Evolutionary conservation across 2,797 vertebrate species (phyloP), one percentile per base, ranked within the genome.

Genomic region (Gobionotothen gibberifrons): DNA sequence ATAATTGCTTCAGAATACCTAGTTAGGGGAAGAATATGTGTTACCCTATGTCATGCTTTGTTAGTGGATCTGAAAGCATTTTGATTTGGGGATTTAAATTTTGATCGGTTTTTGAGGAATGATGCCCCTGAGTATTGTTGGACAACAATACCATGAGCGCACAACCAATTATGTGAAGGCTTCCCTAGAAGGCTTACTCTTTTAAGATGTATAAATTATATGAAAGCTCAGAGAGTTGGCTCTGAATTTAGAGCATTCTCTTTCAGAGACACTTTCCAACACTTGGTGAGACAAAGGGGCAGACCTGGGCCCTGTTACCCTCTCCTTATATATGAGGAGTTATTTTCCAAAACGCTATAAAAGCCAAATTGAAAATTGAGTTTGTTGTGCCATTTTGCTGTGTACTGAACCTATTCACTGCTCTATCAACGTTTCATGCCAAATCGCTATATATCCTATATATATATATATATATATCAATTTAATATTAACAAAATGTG

Each of bases 271-370:
- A 55, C 40, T 44, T 49, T n/a, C 36, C 29, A 71, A 47, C 19
- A 40, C 22, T 52, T 12, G 19, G 46, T 16, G 29, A 71, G 40
- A 72, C 70, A 69, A 47, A 26, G 7, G 39, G 19, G 39, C 21
- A 66, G 55, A 78, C 46, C 53, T 60, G 52, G 49, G 52, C 22
- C 16, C 47, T 48, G 40, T 82, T 76, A 82, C 79, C 69, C 69
- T 78, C 36, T 72, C 71, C 53, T 76, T 74, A 66, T 57, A 66
- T 60, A n/a, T n/a, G n/a, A n/a, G n/a, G n/a, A n/a, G n/a, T n/a
- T n/a, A n/a, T n/a, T n/a, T n/a, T n/a, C n/a, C n/a, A n/a, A n/a
- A n/a, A n/a, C n/a, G n/a, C n/a, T n/a, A n/a, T n/a, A n/a, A n/a
- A n/a, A n/a, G n/a, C n/a, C n/a, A n/a, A n/a, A n/a, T n/a, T n/a